Conservation (phyloP, 2,113 vertebrate genomes). For the Mustela nigripes region DNA sequence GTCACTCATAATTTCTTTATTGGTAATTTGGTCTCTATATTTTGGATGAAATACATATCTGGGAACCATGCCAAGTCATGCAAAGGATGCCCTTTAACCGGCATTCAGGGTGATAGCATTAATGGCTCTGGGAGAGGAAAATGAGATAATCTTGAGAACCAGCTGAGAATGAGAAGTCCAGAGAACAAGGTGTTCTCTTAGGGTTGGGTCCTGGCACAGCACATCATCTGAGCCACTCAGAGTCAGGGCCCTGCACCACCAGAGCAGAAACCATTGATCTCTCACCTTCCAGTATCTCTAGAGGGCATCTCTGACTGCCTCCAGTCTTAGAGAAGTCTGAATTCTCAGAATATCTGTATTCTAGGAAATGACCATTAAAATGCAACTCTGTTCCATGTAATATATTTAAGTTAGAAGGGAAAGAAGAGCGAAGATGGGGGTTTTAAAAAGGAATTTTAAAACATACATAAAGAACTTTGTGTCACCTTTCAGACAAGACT, state of each 20-base stretch:
- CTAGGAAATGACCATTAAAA: slow-evolving; percentile 33
- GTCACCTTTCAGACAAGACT: background rate
- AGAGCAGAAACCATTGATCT: background rate
- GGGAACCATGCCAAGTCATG: slow-evolving; percentile 82
- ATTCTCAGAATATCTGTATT: slow-evolving; percentile 10
- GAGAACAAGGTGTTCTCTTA: slow-evolving; percentile 58
- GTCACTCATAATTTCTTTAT: slow-evolving; percentile 86
- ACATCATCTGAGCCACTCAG: background rate
- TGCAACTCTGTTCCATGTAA: background rate
- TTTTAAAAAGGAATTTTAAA: slow-evolving; percentile 42
- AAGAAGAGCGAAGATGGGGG: background rate
- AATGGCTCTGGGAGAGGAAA: slow-evolving; percentile 75
- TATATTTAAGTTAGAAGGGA: background rate
- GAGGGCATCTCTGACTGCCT: background rate
- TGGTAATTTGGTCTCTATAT: slow-evolving; percentile 85
- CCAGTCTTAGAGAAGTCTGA: background rate
- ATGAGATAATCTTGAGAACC: slow-evolving; percentile 77
- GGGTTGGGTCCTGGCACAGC: background rate
- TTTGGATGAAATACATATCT: slow-evolving; percentile 84
- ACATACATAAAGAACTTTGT: background rate
- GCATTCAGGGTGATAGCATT: slow-evolving; percentile 76
- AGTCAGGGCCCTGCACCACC: background rate
- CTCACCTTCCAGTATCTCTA: background rate
- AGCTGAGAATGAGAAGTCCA: slow-evolving; percentile 70
- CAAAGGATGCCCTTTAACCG: slow-evolving; percentile 80